phyloP scores from a whole-genome alignment of 1,140 invertebrate genomes.

The Myzus persicae region DNA sequence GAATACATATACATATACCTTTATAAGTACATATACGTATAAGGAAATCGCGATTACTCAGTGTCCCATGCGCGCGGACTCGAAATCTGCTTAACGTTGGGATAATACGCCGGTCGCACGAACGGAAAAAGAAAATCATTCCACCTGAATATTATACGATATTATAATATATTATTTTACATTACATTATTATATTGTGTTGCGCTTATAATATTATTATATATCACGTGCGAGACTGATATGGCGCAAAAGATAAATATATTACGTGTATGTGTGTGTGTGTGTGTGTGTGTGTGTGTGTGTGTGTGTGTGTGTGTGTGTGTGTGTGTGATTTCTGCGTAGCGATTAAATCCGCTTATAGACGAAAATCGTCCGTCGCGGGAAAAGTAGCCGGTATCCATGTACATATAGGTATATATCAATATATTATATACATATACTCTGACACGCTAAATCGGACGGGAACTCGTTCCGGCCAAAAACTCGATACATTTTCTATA shows the following conservation, averaged over 20 bases:
- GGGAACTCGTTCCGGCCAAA: background rate
- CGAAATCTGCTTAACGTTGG: background rate
- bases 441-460: background rate
- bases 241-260: background rate
- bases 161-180: background rate
- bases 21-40: background rate
- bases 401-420: background rate
- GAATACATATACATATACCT: background rate
- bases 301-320: background rate
- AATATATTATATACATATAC: background rate
- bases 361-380: background rate
- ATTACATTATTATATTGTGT: background rate
- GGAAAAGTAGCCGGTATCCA: background rate
- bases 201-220: background rate
- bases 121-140: background rate
- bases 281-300: too few relatives aligned
- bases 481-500: background rate
- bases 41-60: background rate
- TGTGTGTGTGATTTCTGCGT: background rate
- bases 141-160: background rate
- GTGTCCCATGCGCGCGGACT: background rate
- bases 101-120: background rate
- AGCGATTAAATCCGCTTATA: background rate
- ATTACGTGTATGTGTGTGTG: background rate
- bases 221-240: background rate